Conservation (phyloP, 1,140 invertebrate species). For the Leucophenga varia region DNA sequence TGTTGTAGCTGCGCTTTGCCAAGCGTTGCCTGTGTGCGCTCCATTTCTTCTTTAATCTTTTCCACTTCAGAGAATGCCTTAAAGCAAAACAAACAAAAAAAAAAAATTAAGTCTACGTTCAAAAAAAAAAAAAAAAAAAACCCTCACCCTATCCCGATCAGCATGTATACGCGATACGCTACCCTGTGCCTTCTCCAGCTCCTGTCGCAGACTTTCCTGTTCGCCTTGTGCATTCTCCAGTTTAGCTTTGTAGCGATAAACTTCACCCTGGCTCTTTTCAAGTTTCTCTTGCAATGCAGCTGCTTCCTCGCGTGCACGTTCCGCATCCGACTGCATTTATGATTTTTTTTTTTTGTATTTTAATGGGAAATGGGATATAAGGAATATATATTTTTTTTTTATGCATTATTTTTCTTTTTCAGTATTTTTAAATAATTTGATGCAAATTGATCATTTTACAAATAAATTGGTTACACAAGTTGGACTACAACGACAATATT, state of each 20-base stretch:
- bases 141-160: constrained; percentile 74
- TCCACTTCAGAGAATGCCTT: constrained; percentile 77
- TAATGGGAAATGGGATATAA: too few species aligned
- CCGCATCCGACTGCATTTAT: constrained; percentile 72
- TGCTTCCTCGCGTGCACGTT: constrained; percentile 79
- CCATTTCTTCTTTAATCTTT: constrained; percentile 87
- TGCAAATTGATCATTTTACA: too few species aligned
- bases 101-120: background rate
- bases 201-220: constrained; percentile 87
- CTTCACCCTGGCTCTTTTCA: constrained; percentile 91
- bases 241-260: constrained; percentile 89
- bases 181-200: constrained; percentile 71
- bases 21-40: constrained; percentile 82
- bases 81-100: background rate
- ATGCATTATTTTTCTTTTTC: too few species aligned
- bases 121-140: constrained; percentile 1
- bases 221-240: constrained; percentile 93
- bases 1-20: constrained; percentile 87
- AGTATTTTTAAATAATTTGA: too few species aligned
- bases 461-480: too few species aligned
- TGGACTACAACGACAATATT: too few species aligned
- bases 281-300: constrained; percentile 87
- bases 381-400: too few species aligned
- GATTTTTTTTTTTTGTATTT: too few species aligned
- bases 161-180: constrained; percentile 78